A percentile compares a stretch with the other conserved stretches of the same genome.
Conservation (phyloP, 1,140 invertebrate genomes). For the Paramacrobiotus metropolitanus region DNA sequence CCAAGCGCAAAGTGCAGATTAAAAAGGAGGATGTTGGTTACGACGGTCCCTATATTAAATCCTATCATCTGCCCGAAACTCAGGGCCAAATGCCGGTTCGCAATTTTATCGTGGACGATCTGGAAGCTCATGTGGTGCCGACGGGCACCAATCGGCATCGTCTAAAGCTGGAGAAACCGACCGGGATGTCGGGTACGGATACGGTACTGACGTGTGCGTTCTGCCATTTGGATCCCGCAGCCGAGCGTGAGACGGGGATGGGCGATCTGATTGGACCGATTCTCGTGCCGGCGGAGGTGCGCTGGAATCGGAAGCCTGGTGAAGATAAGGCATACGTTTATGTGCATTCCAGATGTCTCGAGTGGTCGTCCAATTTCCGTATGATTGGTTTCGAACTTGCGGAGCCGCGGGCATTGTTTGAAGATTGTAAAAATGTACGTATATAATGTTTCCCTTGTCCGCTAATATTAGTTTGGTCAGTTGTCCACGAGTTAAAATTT, state of each 20-base stretch:
- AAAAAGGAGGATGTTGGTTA: constrained; percentile 2
- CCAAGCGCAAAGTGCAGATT: not conserved
- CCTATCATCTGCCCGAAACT: not conserved
- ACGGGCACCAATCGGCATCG: not conserved
- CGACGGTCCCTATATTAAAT: not conserved
- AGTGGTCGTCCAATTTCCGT: not conserved
- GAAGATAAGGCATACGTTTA: not conserved
- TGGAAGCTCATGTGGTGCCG: not conserved
- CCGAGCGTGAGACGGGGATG: not conserved
- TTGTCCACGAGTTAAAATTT: no score
- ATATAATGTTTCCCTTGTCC: not conserved
- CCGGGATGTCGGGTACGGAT: not conserved
- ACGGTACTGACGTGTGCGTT: not conserved
- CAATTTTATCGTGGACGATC: not conserved
- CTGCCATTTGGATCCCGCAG: not conserved
- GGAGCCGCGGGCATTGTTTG: not conserved
- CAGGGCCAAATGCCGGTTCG: not conserved
- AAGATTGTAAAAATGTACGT: not conserved
- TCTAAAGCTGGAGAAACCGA: not conserved
- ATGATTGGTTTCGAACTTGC: not conserved
- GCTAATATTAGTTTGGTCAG: no score
- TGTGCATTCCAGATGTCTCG: not conserved
- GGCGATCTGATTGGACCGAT: constrained; percentile 2
- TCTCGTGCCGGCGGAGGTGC: not conserved
- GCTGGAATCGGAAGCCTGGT: not conserved